Conservation (phyloP, 2,113 vertebrate genomes). For the Caracal caracal region DNA sequence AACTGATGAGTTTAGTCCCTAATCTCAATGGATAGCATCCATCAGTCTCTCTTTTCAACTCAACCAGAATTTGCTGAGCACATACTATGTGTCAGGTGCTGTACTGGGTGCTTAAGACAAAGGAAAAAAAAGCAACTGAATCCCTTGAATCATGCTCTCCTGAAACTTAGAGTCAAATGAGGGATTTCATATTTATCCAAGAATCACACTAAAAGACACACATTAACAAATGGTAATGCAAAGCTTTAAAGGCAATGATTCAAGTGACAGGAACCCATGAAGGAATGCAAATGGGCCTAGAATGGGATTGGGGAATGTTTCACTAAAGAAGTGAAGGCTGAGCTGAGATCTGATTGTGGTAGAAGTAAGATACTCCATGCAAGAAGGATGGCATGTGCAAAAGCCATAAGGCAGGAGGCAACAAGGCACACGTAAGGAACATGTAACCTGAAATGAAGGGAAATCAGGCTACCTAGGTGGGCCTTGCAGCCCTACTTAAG, state of each 20-base stretch:
- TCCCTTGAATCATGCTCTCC: neutral
- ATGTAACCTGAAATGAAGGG: neutral
- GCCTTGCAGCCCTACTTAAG: neutral
- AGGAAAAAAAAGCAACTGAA: neutral
- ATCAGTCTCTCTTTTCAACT: neutral
- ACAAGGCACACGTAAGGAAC: neutral
- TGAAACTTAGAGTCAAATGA: neutral
- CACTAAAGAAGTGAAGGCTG: neutral
- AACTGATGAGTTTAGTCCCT: neutral
- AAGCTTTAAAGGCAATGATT: neutral
- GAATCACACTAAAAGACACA: neutral
- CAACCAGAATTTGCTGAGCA: neutral
- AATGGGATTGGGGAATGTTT: neutral
- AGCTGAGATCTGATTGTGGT: neutral
- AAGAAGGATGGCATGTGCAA: neutral
- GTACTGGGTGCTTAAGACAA: neutral
- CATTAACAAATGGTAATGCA: neutral
- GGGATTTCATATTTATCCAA: neutral
- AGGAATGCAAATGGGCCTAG: neutral
- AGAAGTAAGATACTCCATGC: neutral
- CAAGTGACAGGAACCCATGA: fast-evolving
- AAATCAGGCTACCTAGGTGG: fast-evolving
- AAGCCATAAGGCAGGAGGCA: neutral
- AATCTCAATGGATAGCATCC: neutral
- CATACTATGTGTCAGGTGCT: neutral